Evolutionary conservation across 2,113 vertebrate species (phyloP).

Genomic region (Aptenodytes forsteri): DNA sequence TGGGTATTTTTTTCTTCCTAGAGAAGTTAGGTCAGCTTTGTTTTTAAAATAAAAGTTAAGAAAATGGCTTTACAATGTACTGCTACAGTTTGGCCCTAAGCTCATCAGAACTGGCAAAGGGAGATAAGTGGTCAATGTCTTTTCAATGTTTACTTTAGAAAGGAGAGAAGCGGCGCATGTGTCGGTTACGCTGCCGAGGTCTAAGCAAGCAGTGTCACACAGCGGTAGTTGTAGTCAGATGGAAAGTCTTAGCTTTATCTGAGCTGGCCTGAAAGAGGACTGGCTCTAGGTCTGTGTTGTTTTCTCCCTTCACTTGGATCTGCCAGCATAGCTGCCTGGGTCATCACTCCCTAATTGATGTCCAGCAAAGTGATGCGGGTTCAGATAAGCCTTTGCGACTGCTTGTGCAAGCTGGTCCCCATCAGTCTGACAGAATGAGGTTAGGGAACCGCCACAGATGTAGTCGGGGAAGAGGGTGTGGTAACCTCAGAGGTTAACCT

Average conservation of each 20-base stretch:
- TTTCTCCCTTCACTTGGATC: neutral
- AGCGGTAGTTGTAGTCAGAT: neutral
- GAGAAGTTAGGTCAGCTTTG: neutral
- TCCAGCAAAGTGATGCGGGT: neutral
- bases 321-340: neutral
- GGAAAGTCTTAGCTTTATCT: neutral
- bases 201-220: neutral
- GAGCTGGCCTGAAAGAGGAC: neutral
- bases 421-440: neutral
- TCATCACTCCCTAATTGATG: neutral
- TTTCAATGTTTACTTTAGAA: neutral
- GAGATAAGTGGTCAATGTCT: neutral
- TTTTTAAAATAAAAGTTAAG: neutral
- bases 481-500: neutral
- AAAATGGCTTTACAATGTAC: neutral
- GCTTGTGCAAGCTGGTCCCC: rapidly evolving
- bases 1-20: neutral
- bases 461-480: neutral
- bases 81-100: neutral
- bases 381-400: neutral
- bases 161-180: neutral
- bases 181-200: neutral
- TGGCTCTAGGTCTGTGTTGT: neutral
- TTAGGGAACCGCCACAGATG: neutral
- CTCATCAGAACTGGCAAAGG: neutral